Evolutionary conservation across 2,888 invertebrate genomes (phyloP).

Genomic region (Elegia similella): DNA sequence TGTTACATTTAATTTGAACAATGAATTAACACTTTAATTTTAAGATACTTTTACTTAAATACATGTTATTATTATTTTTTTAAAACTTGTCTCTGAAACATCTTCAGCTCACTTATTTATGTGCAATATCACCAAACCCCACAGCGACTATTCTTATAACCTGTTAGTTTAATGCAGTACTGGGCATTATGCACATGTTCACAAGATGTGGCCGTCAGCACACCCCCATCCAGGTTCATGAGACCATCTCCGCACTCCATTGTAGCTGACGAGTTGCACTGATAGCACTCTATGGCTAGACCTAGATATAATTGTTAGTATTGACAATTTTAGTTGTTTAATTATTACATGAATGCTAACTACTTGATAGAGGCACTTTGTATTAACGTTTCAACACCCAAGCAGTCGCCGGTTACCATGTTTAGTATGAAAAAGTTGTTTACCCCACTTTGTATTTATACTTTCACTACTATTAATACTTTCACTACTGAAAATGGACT

Average conservation of each 20-base stretch:
- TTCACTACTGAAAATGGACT: too few relatives aligned
- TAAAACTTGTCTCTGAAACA: not conserved
- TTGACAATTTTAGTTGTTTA: not conserved
- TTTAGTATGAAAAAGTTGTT: too few relatives aligned
- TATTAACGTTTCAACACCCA: not conserved
- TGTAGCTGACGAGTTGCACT: conserved; percentile 86
- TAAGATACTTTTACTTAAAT: too few relatives aligned
- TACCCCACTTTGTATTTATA: too few relatives aligned
- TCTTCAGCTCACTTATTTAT: not conserved
- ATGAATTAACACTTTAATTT: too few relatives aligned
- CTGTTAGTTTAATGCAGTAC: conserved; percentile 92
- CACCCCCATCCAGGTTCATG: conserved; percentile 79
- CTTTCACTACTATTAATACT: too few relatives aligned
- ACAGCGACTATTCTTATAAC: conserved; percentile 41
- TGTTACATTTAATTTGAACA: too few relatives aligned
- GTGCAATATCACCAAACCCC: not conserved
- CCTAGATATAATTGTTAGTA: conserved; percentile 46
- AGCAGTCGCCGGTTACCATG: too few relatives aligned
- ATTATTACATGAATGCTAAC: not conserved
- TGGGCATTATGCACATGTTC: conserved; percentile 88
- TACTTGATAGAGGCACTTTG: not conserved
- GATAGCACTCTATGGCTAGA: conserved; percentile 86
- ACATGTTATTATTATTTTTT: too few relatives aligned
- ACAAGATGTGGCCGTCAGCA: conserved; percentile 84
- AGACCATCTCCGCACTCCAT: conserved; percentile 86